phyloP scores from a whole-genome alignment of 2,113 vertebrate species.

The Polypterus senegalus region DNA sequence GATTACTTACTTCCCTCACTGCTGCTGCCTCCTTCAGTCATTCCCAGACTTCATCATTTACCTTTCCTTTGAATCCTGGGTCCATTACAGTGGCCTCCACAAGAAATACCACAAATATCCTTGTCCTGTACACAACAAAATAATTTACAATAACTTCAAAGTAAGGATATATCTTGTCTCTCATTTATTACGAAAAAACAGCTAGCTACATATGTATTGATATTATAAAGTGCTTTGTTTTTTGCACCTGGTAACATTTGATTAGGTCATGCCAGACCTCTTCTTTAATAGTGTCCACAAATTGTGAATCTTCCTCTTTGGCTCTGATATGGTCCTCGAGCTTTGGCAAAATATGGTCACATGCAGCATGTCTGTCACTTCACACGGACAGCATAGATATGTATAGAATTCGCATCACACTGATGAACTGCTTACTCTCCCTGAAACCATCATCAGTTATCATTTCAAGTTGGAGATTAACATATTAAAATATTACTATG shows the following conservation, averaged over 20 bases:
- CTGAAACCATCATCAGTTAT: conserved; percentile 4
- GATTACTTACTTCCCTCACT: conserved; percentile 7
- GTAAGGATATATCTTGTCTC: too few relatives aligned
- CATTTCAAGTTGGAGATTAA: conserved; percentile 6
- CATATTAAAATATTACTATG: too few relatives aligned
- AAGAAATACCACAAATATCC: conserved; percentile 6
- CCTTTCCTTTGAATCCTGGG: conserved; percentile 10
- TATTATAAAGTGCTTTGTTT: too few relatives aligned
- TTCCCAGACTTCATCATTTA: background rate
- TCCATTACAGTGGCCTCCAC: conserved; percentile 5
- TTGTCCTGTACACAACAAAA: background rate
- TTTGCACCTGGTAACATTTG: conserved; percentile 4
- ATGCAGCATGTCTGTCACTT: conserved; percentile 7
- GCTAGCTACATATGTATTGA: too few relatives aligned
- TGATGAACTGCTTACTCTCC: conserved; percentile 8
- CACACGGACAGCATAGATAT: conserved; percentile 11
- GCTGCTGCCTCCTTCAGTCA: background rate
- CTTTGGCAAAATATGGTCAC: conserved; percentile 8
- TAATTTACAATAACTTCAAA: too few relatives aligned
- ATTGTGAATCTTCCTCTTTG: background rate
- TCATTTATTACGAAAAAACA: too few relatives aligned
- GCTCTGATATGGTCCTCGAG: conserved; percentile 3
- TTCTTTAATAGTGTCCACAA: background rate
- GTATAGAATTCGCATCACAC: conserved; percentile 8
- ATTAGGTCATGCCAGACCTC: conserved; percentile 1